A percentile compares a stretch with the other conserved stretches of the same genome.
phyloP scores from a whole-genome alignment of 2,113 vertebrate genomes.

The Mugil cephalus region DNA sequence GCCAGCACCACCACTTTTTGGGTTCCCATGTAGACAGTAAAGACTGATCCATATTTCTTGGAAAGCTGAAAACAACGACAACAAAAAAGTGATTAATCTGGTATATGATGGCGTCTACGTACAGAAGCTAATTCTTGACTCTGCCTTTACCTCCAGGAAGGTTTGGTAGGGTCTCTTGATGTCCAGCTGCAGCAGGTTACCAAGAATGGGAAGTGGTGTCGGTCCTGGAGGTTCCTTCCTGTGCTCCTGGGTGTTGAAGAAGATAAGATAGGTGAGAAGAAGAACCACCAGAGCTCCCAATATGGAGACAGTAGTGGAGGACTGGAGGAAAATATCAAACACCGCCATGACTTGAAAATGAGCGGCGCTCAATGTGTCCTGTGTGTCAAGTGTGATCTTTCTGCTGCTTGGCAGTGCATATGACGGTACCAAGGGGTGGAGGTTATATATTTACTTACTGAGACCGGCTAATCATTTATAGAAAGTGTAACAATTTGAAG shows the following conservation, averaged over 20 bases:
- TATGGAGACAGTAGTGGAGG: background rate
- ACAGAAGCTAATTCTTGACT: too few relatives aligned
- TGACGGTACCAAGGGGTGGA: too few relatives aligned
- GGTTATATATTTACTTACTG: too few relatives aligned
- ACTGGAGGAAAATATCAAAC: background rate
- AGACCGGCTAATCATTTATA: too few relatives aligned
- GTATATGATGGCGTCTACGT: too few relatives aligned
- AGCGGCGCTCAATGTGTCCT: too few relatives aligned
- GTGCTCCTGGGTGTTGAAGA: background rate
- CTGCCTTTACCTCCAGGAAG: slow-evolving; percentile 36
- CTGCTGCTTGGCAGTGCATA: too few relatives aligned
- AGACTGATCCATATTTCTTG: slow-evolving; percentile 62
- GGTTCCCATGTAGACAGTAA: slow-evolving; percentile 43
- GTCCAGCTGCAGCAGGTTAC: slow-evolving; percentile 63
- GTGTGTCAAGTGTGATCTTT: too few relatives aligned
- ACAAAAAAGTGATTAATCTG: too few relatives aligned
- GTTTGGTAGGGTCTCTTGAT: slow-evolving; percentile 2
- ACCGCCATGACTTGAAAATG: slow-evolving; percentile 24
- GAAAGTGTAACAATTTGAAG: too few relatives aligned
- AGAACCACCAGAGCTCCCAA: slow-evolving; percentile 21
- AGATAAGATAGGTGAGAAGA: background rate
- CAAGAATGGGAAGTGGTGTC: slow-evolving; percentile 43
- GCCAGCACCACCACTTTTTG: slow-evolving; percentile 58
- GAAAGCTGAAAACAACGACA: slow-evolving; percentile 47
- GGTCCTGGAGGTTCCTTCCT: slow-evolving; percentile 56